These are phyloP conservation scores for Scleropages formosus DNA, from an alignment of 2,797 vertebrate species.

Conservation along the genomic window DNA sequence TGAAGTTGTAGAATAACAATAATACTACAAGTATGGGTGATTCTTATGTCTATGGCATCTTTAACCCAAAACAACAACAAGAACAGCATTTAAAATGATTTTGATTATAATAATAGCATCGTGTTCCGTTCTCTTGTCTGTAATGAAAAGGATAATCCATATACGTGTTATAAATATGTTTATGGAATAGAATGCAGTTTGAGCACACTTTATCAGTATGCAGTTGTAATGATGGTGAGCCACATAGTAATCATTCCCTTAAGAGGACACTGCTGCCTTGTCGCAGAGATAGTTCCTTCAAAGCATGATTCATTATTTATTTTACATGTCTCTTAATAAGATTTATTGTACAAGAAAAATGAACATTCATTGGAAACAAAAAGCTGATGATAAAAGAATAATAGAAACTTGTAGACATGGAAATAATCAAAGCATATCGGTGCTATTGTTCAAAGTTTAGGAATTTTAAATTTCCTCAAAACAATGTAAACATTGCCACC, in stretches of 20 bases:
- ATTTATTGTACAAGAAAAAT: background rate
- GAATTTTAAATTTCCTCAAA: slow-evolving; percentile 28
- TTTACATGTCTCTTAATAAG: slow-evolving; percentile 12
- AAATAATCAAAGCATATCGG: slow-evolving; percentile 3
- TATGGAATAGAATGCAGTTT: too few relatives aligned
- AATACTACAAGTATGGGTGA: too few relatives aligned
- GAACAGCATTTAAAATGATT: too few relatives aligned
- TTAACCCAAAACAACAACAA: too few relatives aligned
- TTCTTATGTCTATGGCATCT: too few relatives aligned
- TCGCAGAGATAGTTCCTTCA: background rate
- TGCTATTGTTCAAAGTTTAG: background rate
- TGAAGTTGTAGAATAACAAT: too few relatives aligned
- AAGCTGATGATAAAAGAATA: background rate
- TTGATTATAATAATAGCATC: too few relatives aligned
- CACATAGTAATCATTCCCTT: background rate
- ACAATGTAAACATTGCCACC: slow-evolving; percentile 61
- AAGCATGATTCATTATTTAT: background rate
- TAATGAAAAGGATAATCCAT: too few relatives aligned
- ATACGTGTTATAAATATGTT: too few relatives aligned
- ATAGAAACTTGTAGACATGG: background rate
- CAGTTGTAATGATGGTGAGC: background rate
- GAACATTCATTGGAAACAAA: slow-evolving; percentile 1
- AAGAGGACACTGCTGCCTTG: background rate
- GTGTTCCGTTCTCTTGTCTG: too few relatives aligned
- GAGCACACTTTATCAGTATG: background rate